phyloP scores from a whole-genome alignment of 2,888 invertebrate genomes.

The Sphaerophoria taeniata region DNA sequence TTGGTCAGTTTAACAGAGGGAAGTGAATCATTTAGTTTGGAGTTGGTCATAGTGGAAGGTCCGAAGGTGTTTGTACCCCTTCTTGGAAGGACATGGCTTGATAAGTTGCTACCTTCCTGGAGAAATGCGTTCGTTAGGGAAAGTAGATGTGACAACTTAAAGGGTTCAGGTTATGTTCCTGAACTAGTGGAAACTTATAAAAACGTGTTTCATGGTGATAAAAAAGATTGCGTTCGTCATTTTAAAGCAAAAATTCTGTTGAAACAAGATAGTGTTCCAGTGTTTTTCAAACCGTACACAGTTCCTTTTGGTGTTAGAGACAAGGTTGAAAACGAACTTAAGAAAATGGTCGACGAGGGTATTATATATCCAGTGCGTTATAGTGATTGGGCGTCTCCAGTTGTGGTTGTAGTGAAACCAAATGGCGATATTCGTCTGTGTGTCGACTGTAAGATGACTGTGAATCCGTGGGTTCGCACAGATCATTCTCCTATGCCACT shows the following conservation, averaged over 20 bases:
- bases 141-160: not conserved
- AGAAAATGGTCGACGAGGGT: not conserved
- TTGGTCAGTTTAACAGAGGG: not conserved
- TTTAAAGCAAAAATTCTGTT: constrained; percentile 11
- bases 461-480: constrained; percentile 13
- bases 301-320: not conserved
- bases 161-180: not conserved
- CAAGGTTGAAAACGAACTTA: not conserved
- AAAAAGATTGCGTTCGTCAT: not conserved
- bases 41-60: not conserved
- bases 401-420: constrained; percentile 51
- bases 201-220: constrained; percentile 8
- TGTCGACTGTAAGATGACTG: not conserved
- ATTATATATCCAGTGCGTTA: constrained; percentile 15
- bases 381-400: constrained; percentile 49
- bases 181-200: constrained; percentile 1
- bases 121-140: not conserved
- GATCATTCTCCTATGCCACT: constrained; percentile 46
- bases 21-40: not conserved
- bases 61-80: not conserved
- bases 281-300: not conserved
- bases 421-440: constrained; percentile 38
- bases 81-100: not conserved
- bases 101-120: not conserved
- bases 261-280: not conserved